Conservation (phyloP, 2,113 vertebrate genomes). For the crab-eating macaque (Macaca fascicularis) region T2T-MFA8v1.1 NC_088377.1:101752501-101753000, state of each 20-base stretch:
- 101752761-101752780: conserved; percentile 64
- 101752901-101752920: conserved; percentile 76
- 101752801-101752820: conserved; percentile 64
- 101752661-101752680: conserved; percentile 28
- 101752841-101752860: conserved; percentile 72
- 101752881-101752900: conserved; percentile 49
- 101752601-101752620: neutral
- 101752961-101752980: conserved; percentile 70
- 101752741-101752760: conserved; percentile 60
- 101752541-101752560: neutral
- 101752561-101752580: neutral
- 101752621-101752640: neutral
- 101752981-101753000: conserved; percentile 85
- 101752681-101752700: neutral
- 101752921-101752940: conserved; percentile 71
- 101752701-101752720: conserved; percentile 55
- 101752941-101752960: conserved; percentile 75
- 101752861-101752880: conserved; percentile 76
- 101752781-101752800: conserved; percentile 53
- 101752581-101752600: neutral
- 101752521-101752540: neutral
- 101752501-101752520: neutral
- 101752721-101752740: conserved; percentile 76
- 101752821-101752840: conserved; percentile 62
- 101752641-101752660: conserved; percentile 26